Evolutionary conservation across 1,140 invertebrate species (phyloP).

Genomic region (Neodiprion lecontei): DNA sequence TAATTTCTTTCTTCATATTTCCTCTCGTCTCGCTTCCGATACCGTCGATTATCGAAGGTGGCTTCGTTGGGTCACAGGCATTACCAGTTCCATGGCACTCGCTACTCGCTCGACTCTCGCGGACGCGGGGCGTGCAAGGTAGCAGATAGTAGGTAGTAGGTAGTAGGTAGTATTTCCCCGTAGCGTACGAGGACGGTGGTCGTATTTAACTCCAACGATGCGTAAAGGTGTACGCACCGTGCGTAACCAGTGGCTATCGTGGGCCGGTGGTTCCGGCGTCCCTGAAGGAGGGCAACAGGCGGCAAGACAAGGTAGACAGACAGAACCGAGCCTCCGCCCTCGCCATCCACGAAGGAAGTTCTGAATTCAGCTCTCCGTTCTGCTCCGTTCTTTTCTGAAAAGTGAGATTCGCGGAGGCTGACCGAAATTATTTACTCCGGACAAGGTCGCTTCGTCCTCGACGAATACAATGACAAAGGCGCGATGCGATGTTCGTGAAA

Average conservation of each 20-base stretch:
- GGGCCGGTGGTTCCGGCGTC: neutral
- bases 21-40: no score
- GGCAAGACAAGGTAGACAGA: neutral
- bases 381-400: neutral
- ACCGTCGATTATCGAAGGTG: no score
- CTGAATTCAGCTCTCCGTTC: neutral
- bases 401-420: no score
- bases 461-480: no score
- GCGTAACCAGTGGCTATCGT: neutral
- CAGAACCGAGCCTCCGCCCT: no score
- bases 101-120: no score
- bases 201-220: constrained; percentile 7
- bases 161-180: neutral
- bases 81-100: no score
- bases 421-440: no score
- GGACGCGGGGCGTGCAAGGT: no score
- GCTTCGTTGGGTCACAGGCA: no score
- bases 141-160: neutral
- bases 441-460: no score
- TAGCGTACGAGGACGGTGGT: neutral
- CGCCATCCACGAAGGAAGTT: neutral
- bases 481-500: neutral
- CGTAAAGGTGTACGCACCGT: neutral
- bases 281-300: neutral
- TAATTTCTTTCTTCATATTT: no score